phyloP scores from a whole-genome alignment of 2,113 vertebrate species.

The Odontesthes bonariensis region DNA sequence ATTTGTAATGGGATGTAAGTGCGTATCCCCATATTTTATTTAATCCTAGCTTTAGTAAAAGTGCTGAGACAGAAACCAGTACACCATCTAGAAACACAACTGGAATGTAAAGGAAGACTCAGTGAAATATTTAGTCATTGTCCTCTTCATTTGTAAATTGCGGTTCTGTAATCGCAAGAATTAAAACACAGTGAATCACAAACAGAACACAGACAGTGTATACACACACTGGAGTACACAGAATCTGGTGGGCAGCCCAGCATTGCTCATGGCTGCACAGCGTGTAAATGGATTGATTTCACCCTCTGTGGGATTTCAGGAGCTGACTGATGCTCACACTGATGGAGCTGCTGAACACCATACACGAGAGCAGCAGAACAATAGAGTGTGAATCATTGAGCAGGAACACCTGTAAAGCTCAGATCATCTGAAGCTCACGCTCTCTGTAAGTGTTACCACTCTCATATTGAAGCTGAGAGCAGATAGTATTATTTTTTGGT shows the following conservation, averaged over 20 bases:
- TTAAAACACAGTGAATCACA: neutral
- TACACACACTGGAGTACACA: neutral
- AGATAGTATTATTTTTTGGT: neutral
- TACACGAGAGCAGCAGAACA: constrained; percentile 54
- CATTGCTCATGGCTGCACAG: constrained; percentile 37
- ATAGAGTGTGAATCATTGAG: constrained; percentile 50
- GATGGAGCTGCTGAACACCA: constrained; percentile 48
- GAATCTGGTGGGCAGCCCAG: constrained; percentile 20
- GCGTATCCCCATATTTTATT: too few species aligned
- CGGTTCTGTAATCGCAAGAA: constrained; percentile 7
- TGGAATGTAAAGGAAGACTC: too few species aligned
- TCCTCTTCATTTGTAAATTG: neutral
- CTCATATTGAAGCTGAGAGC: neutral
- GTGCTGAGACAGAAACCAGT: too few species aligned
- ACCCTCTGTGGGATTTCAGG: constrained; percentile 46
- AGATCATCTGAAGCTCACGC: constrained; percentile 50
- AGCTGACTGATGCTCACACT: constrained; percentile 56
- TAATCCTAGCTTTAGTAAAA: too few species aligned
- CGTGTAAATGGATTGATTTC: constrained; percentile 65
- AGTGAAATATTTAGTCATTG: too few species aligned
- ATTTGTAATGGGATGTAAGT: too few species aligned
- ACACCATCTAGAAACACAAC: too few species aligned
- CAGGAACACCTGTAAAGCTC: constrained; percentile 51
- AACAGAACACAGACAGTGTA: constrained; percentile 3
- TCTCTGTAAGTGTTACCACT: constrained; percentile 13